Conservation (phyloP, 2,888 invertebrate genomes). For the Limnephilus auricula region DNA sequence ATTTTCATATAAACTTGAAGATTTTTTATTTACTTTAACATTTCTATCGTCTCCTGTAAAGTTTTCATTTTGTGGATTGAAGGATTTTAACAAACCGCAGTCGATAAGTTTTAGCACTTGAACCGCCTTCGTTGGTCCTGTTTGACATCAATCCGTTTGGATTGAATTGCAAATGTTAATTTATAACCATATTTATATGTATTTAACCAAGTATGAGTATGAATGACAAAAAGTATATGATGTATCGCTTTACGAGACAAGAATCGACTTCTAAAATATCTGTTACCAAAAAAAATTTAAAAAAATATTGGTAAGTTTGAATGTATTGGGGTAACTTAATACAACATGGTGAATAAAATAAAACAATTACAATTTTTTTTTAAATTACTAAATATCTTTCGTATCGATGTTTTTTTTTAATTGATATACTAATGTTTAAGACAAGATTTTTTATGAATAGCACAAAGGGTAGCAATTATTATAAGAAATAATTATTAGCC, state of each 20-base stretch:
- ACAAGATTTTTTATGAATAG: too few relatives aligned
- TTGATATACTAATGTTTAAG: too few relatives aligned
- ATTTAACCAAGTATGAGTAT: background rate
- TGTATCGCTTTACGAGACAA: slow-evolving; percentile 18
- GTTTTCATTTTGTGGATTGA: too few relatives aligned
- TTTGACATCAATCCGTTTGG: slow-evolving; percentile 15
- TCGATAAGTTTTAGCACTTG: background rate
- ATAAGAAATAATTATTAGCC: too few relatives aligned
- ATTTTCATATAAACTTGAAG: too few relatives aligned
- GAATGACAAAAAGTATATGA: slow-evolving; percentile 3
- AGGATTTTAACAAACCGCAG: too few relatives aligned
- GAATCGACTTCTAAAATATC: background rate
- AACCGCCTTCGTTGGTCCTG: background rate
- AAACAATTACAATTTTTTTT: too few relatives aligned
- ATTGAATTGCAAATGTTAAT: slow-evolving; percentile 40
- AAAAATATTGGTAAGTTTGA: background rate
- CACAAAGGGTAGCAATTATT: too few relatives aligned
- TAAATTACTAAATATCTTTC: too few relatives aligned
- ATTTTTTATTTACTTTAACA: too few relatives aligned
- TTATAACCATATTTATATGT: slow-evolving; percentile 17
- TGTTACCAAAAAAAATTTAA: background rate
- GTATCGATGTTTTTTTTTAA: too few relatives aligned
- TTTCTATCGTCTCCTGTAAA: too few relatives aligned
- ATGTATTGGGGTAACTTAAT: background rate
- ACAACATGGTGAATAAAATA: background rate